These are phyloP conservation scores for Diprion similis DNA, from an alignment of 1,140 invertebrate species.

Conservation along the genomic window DNA sequence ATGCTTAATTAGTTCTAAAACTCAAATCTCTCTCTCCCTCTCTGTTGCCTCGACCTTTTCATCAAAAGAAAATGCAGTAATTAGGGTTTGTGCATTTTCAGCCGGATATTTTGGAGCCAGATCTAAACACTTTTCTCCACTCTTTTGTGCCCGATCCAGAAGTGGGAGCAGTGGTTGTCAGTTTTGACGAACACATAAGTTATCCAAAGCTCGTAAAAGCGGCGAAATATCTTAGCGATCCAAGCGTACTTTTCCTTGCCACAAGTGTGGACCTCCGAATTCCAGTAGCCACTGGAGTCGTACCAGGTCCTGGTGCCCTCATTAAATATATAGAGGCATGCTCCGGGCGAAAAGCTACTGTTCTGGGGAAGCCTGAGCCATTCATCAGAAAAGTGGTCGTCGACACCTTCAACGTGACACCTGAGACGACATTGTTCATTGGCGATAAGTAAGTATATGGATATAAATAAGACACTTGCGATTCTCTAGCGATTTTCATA, in stretches of 20 bases:
- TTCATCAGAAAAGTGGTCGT: slow-evolving; percentile 51
- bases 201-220: slow-evolving; percentile 88
- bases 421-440: slow-evolving; percentile 85
- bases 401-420: slow-evolving; percentile 70
- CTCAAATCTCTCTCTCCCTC: not conserved
- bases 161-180: slow-evolving; percentile 86
- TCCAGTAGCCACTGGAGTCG: slow-evolving; percentile 62
- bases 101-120: slow-evolving; percentile 59
- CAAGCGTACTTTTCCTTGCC: slow-evolving; percentile 80
- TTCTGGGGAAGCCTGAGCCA: slow-evolving; percentile 77
- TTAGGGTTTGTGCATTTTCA: slow-evolving; percentile 44
- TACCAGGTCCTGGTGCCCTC: slow-evolving; percentile 58
- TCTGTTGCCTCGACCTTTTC: slow-evolving; percentile 10
- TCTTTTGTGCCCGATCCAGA: slow-evolving; percentile 70
- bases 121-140: slow-evolving; percentile 48
- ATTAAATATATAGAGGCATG: slow-evolving; percentile 68
- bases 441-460: slow-evolving; percentile 76
- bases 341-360: slow-evolving; percentile 74
- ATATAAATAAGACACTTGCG: too few relatives aligned
- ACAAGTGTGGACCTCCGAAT: slow-evolving; percentile 89
- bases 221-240: slow-evolving; percentile 78
- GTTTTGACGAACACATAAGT: slow-evolving; percentile 87
- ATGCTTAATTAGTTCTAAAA: too few relatives aligned
- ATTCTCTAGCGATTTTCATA: not conserved
- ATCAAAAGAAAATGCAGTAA: slow-evolving; percentile 11